Base-by-base conservation (phyloP, 1,140 invertebrate species). In the Drosophila cardini region DNA sequence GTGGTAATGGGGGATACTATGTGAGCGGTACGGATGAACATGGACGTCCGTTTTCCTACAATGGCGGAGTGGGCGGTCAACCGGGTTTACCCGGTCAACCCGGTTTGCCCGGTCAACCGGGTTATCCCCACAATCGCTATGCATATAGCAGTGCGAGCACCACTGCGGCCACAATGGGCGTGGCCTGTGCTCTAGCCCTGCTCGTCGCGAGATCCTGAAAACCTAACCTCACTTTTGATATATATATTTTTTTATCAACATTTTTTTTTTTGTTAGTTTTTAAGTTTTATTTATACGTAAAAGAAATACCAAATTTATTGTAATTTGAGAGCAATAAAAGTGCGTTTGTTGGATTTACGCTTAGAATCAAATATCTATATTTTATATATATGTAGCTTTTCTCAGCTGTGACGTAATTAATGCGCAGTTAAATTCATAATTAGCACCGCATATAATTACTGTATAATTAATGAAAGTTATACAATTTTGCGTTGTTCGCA, bases 1-100 rank as follows among this genome's bases (percentile, higher is more conserved):
- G 79, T 2, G 87, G 87, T 53, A 90, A 90, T 32, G 87, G 87
- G 0, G 87, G 76, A 36, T 90, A 90, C 69, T 90, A 90, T 21
- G 87, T 83, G 0, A 68, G 82, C 36, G 82, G 87, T 40, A 76
- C 79, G 5, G 87, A 90, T 13, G 87, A 90, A 62, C 87, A 83
- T 7, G 87, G 87, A 0, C 63, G 82, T 1, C 79, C 83, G 38
- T 90, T 72, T 30, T 65, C 76, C 10, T 90, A 90, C n/a, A 83
- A 77, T 9, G 78, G 78, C 21, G 73, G 63, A 34, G 11, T 16
- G 26, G 74, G 68, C 11, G 80, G 68, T 6, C 76, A 76, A 9
- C 77, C 80, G 7, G 21, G 21, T 4, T 15, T 32, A 50, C 65
- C 32, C 9, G 62, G 15, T 36, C 72, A 42, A 15, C 53, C 76